Base-by-base conservation (phyloP, 2,888 invertebrate species). In the Macrosiphum euphorbiae region DNA sequence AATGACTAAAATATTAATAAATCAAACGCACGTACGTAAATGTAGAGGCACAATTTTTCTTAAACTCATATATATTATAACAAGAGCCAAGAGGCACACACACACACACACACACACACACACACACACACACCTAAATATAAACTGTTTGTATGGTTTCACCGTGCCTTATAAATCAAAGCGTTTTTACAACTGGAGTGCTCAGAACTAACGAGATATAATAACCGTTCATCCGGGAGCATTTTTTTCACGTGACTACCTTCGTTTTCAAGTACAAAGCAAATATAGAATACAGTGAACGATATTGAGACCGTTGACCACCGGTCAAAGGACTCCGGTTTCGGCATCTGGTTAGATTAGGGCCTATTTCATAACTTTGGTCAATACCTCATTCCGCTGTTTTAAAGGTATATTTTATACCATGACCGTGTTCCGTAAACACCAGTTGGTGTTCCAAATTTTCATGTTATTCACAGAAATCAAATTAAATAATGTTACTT, bases 141-240 rank as follows among this genome's bases (percentile, higher is more conserved):
- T n/a, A n/a, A 78, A 20, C 78, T 35, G 78, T 78, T 78, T 78
- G 35, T 35, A 35, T 78, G 41, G 52, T 85, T 44, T 85, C 41
- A 44, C 61, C 20, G 11, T 41, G 28, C 28, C 55, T 55, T 85
- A 86, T 91, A 86, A 91, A 91, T 61, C 91, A 91, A 86, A 91
- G 86, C 58, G 55, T 92, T 92, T 92, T 92, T 87, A 61, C 61
- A 61, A 92, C 92, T 87, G n/a, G 87, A 87, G 61, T 92, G 92
- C 92, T 61, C 92, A 44, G 47, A 61, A 61, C 86, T 87, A 92
- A 92, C 92, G 50, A 92, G 58, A 86, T 86, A 55, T 44, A 61
- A 55, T 52, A 85, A 44, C 44, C 91, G 58, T 91, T 87, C 41
- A 44, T 50, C 61, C 47, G 58, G 26, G n/a, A 78, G 2, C 28